Evolutionary conservation across 2,888 invertebrate species (phyloP).

Genomic region (Rugalucina vietnamica): DNA sequence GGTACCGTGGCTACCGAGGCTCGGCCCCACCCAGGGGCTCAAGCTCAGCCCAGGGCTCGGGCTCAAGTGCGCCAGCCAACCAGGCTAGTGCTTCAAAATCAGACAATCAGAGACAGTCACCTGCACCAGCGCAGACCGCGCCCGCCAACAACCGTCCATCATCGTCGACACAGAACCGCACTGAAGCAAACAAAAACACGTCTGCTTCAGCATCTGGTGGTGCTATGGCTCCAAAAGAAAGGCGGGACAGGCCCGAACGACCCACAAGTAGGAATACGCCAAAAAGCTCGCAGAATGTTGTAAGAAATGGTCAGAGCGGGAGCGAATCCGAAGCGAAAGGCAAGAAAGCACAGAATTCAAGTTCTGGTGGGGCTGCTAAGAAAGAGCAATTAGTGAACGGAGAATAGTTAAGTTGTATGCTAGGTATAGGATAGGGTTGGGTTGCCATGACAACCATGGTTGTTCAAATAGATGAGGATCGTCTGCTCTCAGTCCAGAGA

Average conservation of each 20-base stretch:
- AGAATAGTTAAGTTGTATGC: slow-evolving; percentile 67
- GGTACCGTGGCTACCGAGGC: slow-evolving; percentile 59
- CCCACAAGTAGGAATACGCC: slow-evolving; percentile 42
- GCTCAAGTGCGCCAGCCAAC: not conserved
- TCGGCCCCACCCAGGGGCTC: slow-evolving; percentile 32
- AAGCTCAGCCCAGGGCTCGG: slow-evolving; percentile 8
- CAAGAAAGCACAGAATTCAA: slow-evolving; percentile 65
- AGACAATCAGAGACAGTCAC: slow-evolving; percentile 1
- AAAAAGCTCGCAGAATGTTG: slow-evolving; percentile 43
- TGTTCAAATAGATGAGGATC: not conserved
- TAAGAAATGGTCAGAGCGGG: slow-evolving; percentile 66
- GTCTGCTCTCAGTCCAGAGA: not conserved
- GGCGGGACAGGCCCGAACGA: slow-evolving; percentile 62
- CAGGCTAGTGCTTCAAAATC: slow-evolving; percentile 1
- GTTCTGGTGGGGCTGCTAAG: slow-evolving; percentile 51
- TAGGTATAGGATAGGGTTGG: not conserved
- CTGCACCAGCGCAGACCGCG: not conserved
- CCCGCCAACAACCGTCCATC: slow-evolving; percentile 17
- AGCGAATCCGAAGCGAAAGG: slow-evolving; percentile 74
- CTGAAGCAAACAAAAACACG: not conserved
- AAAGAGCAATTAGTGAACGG: slow-evolving; percentile 78
- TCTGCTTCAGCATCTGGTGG: slow-evolving; percentile 35
- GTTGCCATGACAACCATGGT: not conserved
- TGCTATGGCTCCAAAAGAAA: slow-evolving; percentile 59
- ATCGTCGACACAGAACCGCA: not conserved